phyloP scores from a whole-genome alignment of 2,113 vertebrate genomes.

The Eulemur macaco region DNA sequence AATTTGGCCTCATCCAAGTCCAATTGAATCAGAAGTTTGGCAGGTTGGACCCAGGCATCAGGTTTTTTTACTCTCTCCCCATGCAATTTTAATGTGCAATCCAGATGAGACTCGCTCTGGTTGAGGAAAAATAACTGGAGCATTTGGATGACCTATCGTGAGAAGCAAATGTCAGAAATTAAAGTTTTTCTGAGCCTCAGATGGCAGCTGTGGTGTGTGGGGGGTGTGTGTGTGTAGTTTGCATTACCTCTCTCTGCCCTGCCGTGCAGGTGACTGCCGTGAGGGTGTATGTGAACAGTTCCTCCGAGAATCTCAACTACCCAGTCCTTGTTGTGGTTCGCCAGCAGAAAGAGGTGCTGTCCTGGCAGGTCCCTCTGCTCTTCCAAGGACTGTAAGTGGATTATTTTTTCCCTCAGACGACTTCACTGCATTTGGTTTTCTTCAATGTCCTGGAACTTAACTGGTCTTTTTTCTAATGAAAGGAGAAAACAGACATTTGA shows the following conservation, averaged over 20 bases:
- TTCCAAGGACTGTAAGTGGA: conserved; percentile 88
- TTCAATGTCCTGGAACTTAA: background rate
- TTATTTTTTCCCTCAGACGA: background rate
- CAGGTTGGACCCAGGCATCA: background rate
- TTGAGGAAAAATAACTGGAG: background rate
- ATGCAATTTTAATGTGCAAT: background rate
- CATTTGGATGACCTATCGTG: background rate
- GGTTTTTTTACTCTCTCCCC: background rate
- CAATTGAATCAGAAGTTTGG: background rate
- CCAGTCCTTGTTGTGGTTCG: conserved; percentile 88
- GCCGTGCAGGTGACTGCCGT: conserved; percentile 83
- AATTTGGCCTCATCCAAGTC: background rate
- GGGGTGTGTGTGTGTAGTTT: background rate
- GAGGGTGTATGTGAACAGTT: conserved; percentile 85
- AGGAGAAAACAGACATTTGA: background rate
- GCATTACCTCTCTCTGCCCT: background rate
- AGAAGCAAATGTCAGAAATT: background rate
- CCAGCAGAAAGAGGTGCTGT: conserved; percentile 88
- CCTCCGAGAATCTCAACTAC: conserved; percentile 84
- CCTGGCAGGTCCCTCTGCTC: conserved; percentile 88
- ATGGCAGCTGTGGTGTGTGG: background rate
- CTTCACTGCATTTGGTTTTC: background rate
- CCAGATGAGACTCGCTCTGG: background rate
- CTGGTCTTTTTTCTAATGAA: background rate
- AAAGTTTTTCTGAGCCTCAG: background rate